phyloP scores from a whole-genome alignment of 2,113 vertebrate genomes.

The Tachuris rubrigastra region DNA sequence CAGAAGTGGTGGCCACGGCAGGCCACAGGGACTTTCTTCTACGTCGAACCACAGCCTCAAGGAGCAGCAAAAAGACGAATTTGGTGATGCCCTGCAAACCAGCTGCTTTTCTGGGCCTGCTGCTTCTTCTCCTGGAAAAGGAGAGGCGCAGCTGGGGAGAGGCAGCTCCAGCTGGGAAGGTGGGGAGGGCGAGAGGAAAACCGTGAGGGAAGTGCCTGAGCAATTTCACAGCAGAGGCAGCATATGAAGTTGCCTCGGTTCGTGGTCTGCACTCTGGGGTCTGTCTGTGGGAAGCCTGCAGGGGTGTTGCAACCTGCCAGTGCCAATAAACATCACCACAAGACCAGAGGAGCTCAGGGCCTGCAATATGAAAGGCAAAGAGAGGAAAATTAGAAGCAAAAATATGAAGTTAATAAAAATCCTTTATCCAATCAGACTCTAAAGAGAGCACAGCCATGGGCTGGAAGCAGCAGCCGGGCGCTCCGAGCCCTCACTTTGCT shows the following conservation, averaged over 20 bases:
- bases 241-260: constrained; percentile 24
- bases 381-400: constrained; percentile 71
- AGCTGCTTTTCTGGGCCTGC: constrained; percentile 19
- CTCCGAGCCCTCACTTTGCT: constrained; percentile 57
- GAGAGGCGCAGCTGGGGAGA: neutral
- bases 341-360: constrained; percentile 40
- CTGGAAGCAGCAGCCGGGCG: constrained; percentile 24
- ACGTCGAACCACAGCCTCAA: neutral
- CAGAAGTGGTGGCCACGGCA: neutral
- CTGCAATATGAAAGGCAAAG: constrained; percentile 67
- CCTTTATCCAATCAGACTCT: constrained; percentile 73
- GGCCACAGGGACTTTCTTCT: neutral
- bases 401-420: constrained; percentile 80
- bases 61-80: neutral
- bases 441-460: constrained; percentile 38
- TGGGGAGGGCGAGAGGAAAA: neutral
- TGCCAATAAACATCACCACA: constrained; percentile 66
- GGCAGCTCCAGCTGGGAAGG: constrained; percentile 24
- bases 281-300: constrained; percentile 68
- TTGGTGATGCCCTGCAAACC: neutral
- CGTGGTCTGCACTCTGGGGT: constrained; percentile 56
- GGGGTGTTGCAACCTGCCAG: constrained; percentile 68
- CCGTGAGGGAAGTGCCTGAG: constrained; percentile 41
- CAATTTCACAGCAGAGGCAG: constrained; percentile 56
- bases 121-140: constrained; percentile 26